phyloP scores from a whole-genome alignment of 1,140 invertebrate genomes.

The Bursaphelenchus mucronatus region DNA sequence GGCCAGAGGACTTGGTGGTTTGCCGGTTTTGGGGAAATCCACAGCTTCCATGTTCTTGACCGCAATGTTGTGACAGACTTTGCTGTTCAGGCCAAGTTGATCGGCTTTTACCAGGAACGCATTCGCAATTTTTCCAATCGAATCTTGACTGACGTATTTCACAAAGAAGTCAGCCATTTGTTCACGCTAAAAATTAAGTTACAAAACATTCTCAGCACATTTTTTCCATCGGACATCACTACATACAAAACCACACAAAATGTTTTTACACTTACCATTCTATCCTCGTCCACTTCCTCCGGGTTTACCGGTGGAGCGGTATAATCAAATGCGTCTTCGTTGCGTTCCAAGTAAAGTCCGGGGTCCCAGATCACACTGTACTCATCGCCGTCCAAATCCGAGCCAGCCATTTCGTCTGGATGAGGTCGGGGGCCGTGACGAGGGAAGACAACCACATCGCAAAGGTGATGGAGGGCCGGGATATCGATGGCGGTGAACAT shows the following conservation, averaged over 20 bases:
- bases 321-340: constrained; percentile 56
- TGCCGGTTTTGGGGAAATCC: constrained; percentile 58
- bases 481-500: constrained; percentile 61
- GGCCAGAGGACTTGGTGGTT: constrained; percentile 12
- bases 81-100: constrained; percentile 41
- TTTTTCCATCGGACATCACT: too few species aligned
- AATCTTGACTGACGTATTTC: constrained; percentile 54
- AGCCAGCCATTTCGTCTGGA: constrained; percentile 63
- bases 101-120: constrained; percentile 56
- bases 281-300: constrained; percentile 18
- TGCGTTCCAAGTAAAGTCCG: constrained; percentile 52
- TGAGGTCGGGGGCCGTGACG: constrained; percentile 61
- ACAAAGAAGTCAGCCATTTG: constrained; percentile 59
- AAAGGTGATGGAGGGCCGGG: constrained; percentile 57
- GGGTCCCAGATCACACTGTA: constrained; percentile 62
- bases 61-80: constrained; percentile 48
- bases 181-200: constrained; percentile 18
- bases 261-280: constrained; percentile 20
- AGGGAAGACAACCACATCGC: constrained; percentile 63
- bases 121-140: constrained; percentile 55
- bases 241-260: constrained; percentile 14
- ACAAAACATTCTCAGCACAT: too few species aligned
- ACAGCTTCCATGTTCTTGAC: constrained; percentile 46
- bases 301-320: constrained; percentile 30
- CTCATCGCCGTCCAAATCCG: constrained; percentile 63